A percentile compares a stretch with the other conserved stretches of the same genome.
Conservation (phyloP, 2,888 invertebrate genomes). For the Cecidostiba fungosa region DNA sequence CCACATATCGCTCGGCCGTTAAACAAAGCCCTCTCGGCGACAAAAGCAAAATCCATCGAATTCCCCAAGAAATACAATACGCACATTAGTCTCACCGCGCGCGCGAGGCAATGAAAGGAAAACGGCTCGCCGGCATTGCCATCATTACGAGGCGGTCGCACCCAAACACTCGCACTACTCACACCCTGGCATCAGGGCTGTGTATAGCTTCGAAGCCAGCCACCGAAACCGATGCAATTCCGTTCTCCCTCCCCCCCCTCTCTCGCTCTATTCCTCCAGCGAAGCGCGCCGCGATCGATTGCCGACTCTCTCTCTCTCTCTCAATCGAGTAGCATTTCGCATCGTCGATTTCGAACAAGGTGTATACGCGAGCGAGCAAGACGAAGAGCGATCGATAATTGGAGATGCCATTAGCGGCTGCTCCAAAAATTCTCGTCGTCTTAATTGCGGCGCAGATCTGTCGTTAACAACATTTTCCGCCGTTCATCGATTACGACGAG, state of each 20-base stretch:
- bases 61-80: conserved; percentile 12
- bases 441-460: conserved; percentile 25
- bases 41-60: conserved; percentile 15
- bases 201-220: conserved; percentile 4
- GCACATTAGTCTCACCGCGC: neutral
- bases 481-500: neutral
- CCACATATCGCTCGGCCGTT: neutral
- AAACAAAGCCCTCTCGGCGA: neutral
- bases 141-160: conserved; percentile 32
- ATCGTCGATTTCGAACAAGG: conserved; percentile 67
- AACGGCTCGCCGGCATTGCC: conserved; percentile 56
- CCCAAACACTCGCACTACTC: conserved; percentile 1
- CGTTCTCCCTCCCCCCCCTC: conserved; percentile 16
- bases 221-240: conserved; percentile 38
- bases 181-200: neutral
- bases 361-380: conserved; percentile 34
- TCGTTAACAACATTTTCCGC: conserved; percentile 27
- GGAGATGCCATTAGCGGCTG: conserved; percentile 69
- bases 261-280: neutral
- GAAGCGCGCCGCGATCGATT: conserved; percentile 19
- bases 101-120: conserved; percentile 22
- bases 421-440: conserved; percentile 41
- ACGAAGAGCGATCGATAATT: conserved; percentile 67
- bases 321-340: conserved; percentile 50
- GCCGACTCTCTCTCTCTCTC: conserved; percentile 27